These are phyloP conservation scores for Drosophila chauvacae DNA, from an alignment of 1,140 invertebrate genomes.

Conservation along the genomic window DNA sequence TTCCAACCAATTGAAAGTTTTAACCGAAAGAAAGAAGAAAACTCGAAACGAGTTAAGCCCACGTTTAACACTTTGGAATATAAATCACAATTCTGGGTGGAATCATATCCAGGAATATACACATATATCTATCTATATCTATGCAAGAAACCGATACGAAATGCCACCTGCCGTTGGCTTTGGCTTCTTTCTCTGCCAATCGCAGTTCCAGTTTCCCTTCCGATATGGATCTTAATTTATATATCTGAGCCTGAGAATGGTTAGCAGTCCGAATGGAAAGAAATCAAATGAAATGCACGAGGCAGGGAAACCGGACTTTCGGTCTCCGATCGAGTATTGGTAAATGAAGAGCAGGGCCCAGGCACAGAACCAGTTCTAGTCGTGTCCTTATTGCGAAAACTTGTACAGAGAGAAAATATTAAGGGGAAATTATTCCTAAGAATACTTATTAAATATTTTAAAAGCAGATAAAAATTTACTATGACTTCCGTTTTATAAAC, in stretches of 20 bases:
- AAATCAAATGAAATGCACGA: slow-evolving; percentile 58
- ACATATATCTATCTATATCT: neutral
- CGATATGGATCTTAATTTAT: slow-evolving; percentile 80
- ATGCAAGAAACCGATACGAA: slow-evolving; percentile 37
- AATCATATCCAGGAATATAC: slow-evolving; percentile 15
- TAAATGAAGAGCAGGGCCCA: slow-evolving; percentile 68
- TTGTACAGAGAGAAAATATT: neutral
- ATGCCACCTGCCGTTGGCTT: slow-evolving; percentile 55
- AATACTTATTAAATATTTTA: too few relatives aligned
- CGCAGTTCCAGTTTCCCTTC: slow-evolving; percentile 47
- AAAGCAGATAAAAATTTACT: neutral
- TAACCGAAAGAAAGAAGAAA: slow-evolving; percentile 26
- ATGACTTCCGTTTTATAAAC: neutral
- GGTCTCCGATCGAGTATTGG: slow-evolving; percentile 54
- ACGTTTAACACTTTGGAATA: slow-evolving; percentile 65
- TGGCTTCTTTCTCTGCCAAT: slow-evolving; percentile 28
- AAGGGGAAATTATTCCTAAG: neutral
- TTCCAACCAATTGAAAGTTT: slow-evolving; percentile 16
- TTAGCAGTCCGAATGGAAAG: slow-evolving; percentile 30
- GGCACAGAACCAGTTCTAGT: slow-evolving; percentile 62
- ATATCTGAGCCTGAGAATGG: slow-evolving; percentile 51
- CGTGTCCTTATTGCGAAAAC: slow-evolving; percentile 42
- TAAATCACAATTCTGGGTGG: slow-evolving; percentile 61
- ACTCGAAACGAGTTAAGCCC: slow-evolving; percentile 35
- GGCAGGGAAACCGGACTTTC: slow-evolving; percentile 57